Percentiles rank a stretch among this genome's conserved stretches.
These are phyloP conservation scores for Zalophus californianus DNA, from an alignment of 2,797 vertebrate genomes.

Conservation along the genomic window DNA sequence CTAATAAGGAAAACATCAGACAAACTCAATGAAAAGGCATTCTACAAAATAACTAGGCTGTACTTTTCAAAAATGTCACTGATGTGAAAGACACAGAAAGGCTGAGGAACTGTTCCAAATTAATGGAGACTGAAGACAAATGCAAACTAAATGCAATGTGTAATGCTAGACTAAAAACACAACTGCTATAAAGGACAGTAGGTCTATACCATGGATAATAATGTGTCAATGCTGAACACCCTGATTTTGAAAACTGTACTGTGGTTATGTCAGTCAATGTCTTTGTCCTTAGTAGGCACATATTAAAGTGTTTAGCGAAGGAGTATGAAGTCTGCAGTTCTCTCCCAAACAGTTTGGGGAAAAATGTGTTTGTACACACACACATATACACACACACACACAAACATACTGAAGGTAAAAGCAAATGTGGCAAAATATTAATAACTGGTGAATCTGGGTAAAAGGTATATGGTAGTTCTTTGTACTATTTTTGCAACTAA, in stretches of 20 bases:
- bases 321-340: neutral
- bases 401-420: neutral
- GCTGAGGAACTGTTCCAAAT: conserved; percentile 6
- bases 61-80: conserved; percentile 50
- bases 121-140: conserved; percentile 20
- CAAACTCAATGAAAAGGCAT: conserved; percentile 18
- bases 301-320: neutral
- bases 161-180: neutral
- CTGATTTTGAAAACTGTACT: conserved; percentile 29
- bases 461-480: neutral
- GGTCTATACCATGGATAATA: neutral
- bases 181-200: neutral
- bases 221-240: neutral
- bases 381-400: neutral
- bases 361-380: neutral
- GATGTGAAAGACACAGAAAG: conserved; percentile 22
- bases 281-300: neutral
- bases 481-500: conserved; percentile 10
- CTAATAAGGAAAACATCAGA: conserved; percentile 47
- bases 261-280: neutral
- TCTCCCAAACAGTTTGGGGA: neutral
- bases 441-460: neutral
- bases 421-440: conserved; percentile 9
- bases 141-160: neutral
- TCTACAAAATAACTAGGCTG: neutral